Evolutionary conservation across 23 tunicate genomes (phyloP).

Genomic region (Styela plicata): DNA sequence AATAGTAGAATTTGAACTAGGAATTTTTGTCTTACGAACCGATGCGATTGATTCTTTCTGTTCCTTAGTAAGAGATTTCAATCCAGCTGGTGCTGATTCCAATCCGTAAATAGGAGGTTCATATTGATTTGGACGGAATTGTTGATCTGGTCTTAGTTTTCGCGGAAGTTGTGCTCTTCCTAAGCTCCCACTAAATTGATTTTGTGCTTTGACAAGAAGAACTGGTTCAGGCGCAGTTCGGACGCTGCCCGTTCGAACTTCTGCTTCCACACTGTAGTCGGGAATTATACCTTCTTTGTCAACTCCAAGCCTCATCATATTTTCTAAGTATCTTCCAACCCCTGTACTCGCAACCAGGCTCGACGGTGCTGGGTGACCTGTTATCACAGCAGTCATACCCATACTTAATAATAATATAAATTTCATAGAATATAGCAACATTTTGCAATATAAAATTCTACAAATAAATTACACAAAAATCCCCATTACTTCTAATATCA

Average conservation of each 20-base stretch:
- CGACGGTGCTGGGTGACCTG: not conserved
- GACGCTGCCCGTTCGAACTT: not conserved
- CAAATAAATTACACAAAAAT: not conserved
- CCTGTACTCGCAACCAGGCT: not conserved
- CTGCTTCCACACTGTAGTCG: not conserved
- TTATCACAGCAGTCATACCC: not conserved
- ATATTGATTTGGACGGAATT: not conserved
- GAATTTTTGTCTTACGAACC: too few species aligned
- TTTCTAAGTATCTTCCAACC: constrained; percentile 5
- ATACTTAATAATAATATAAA: too few species aligned
- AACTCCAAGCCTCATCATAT: constrained; percentile 12
- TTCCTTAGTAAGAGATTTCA: constrained; percentile 5
- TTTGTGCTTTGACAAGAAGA: not conserved
- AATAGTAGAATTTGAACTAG: too few species aligned
- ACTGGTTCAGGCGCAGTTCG: constrained; percentile 2
- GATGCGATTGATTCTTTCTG: constrained; percentile 41
- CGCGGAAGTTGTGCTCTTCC: constrained; percentile 5
- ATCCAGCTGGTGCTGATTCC: constrained; percentile 11
- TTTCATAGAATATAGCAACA: not conserved
- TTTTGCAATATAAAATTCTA: not conserved
- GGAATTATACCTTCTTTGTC: constrained; percentile 22
- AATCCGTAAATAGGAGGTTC: constrained; percentile 32
- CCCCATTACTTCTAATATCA: too few species aligned
- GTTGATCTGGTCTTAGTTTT: not conserved
- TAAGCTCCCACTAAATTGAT: constrained; percentile 16